Evolutionary conservation across 2,113 vertebrate species (phyloP).

Genomic region (Sander vitreus): DNA sequence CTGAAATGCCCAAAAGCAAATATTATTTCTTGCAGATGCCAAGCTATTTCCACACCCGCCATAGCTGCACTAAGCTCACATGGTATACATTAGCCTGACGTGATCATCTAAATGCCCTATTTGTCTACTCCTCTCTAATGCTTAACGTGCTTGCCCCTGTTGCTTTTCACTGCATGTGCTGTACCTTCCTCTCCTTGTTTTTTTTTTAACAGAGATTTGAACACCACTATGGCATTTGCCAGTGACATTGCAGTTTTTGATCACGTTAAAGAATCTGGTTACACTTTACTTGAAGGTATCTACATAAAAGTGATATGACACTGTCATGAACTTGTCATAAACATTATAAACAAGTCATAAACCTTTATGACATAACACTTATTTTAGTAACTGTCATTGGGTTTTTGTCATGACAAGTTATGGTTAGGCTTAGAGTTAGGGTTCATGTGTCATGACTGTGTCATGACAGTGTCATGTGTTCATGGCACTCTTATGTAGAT

Average conservation of each 20-base stretch:
- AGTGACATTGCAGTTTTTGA: slow-evolving; percentile 30
- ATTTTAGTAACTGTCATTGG: too few relatives aligned
- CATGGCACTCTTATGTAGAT: too few relatives aligned
- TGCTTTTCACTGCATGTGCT: not conserved
- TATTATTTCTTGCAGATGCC: slow-evolving; percentile 73
- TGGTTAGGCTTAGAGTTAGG: too few relatives aligned
- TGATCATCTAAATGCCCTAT: slow-evolving; percentile 51
- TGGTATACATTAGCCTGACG: slow-evolving; percentile 63
- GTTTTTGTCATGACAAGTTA: too few relatives aligned
- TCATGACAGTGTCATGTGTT: too few relatives aligned
- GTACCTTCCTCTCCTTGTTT: slow-evolving; percentile 2
- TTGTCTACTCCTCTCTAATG: slow-evolving; percentile 40
- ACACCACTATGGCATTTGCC: not conserved
- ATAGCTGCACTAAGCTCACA: slow-evolving; percentile 29
- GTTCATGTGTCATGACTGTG: too few relatives aligned
- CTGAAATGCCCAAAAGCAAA: slow-evolving; percentile 77
- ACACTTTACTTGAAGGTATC: too few relatives aligned
- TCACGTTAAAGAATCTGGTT: slow-evolving; percentile 25
- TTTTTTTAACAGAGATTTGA: slow-evolving; percentile 18
- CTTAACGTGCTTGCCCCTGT: not conserved
- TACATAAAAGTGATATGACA: too few relatives aligned
- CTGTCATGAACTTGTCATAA: too few relatives aligned
- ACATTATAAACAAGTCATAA: too few relatives aligned
- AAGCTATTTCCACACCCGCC: slow-evolving; percentile 57
- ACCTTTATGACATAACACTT: too few relatives aligned